Evolutionary conservation across 2,888 invertebrate species (phyloP).

Genomic region (Ormyrus labotus): DNA sequence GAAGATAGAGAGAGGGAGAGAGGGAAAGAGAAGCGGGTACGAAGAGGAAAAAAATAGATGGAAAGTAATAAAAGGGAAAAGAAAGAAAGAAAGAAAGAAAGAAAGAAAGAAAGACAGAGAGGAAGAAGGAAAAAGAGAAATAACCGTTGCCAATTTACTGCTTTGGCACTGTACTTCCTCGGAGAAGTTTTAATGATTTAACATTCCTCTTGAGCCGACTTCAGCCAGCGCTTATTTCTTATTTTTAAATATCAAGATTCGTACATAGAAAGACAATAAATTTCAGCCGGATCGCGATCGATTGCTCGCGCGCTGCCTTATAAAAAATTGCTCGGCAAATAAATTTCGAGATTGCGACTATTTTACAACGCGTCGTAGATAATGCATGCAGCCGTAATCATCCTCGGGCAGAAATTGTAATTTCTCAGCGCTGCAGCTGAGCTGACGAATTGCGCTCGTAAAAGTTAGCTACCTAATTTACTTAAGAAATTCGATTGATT

Average conservation of each 20-base stretch:
- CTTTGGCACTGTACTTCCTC: constrained; percentile 48
- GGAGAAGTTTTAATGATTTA: constrained; percentile 54
- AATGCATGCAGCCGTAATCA: too few species aligned
- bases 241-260: constrained; percentile 21
- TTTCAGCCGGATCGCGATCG: constrained; percentile 35
- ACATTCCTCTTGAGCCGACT: constrained; percentile 45
- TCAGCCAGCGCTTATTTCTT: neutral
- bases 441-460: neutral
- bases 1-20: constrained; percentile 37
- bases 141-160: constrained; percentile 53
- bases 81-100: constrained; percentile 20
- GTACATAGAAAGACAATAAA: constrained; percentile 41
- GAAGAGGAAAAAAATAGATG: constrained; percentile 18
- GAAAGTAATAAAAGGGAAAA: constrained; percentile 27
- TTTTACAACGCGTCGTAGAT: too few species aligned
- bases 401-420: too few species aligned
- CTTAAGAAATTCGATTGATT: too few species aligned
- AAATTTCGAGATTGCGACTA: too few species aligned
- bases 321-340: too few species aligned
- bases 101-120: constrained; percentile 25
- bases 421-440: too few species aligned
- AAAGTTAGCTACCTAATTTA: neutral
- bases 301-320: too few species aligned
- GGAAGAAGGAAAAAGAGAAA: constrained; percentile 46
- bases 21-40: neutral